Evolutionary conservation across 2,888 invertebrate species (phyloP).

Genomic region (Sisyra terminalis): DNA sequence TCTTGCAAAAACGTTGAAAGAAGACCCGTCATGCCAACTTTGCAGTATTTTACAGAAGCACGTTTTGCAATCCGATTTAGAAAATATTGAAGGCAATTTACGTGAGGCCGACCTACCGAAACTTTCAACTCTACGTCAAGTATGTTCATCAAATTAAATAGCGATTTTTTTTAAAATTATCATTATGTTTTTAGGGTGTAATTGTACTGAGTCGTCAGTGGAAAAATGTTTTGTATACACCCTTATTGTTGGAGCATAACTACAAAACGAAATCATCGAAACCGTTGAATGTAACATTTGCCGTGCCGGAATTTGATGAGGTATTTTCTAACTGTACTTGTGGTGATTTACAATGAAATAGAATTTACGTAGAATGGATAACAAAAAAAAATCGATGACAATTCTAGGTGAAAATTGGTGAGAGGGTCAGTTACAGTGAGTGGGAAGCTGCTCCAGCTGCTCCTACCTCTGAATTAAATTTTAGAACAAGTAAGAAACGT

Average conservation of each 20-base stretch:
- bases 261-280: constrained; percentile 70
- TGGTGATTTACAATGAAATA: not conserved
- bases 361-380: constrained; percentile 1
- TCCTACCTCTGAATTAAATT: too few relatives aligned
- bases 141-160: too few relatives aligned
- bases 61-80: constrained; percentile 58
- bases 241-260: constrained; percentile 74
- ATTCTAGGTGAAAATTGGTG: too few relatives aligned
- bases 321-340: constrained; percentile 24
- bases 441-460: too few relatives aligned
- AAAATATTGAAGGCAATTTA: constrained; percentile 67
- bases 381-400: not conserved
- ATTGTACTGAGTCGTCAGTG: constrained; percentile 91
- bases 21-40: constrained; percentile 90
- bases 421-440: too few relatives aligned
- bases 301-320: constrained; percentile 69
- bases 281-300: constrained; percentile 77
- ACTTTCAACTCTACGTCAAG: constrained; percentile 74
- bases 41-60: constrained; percentile 78
- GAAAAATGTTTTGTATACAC: constrained; percentile 92
- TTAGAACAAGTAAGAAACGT: too few relatives aligned
- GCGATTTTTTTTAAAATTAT: constrained; percentile 10
- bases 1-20: constrained; percentile 77
- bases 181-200: constrained; percentile 70
- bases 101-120: constrained; percentile 72